Evolutionary conservation across 2,113 vertebrate species (phyloP).

Genomic region (Sciurus niger): DNA sequence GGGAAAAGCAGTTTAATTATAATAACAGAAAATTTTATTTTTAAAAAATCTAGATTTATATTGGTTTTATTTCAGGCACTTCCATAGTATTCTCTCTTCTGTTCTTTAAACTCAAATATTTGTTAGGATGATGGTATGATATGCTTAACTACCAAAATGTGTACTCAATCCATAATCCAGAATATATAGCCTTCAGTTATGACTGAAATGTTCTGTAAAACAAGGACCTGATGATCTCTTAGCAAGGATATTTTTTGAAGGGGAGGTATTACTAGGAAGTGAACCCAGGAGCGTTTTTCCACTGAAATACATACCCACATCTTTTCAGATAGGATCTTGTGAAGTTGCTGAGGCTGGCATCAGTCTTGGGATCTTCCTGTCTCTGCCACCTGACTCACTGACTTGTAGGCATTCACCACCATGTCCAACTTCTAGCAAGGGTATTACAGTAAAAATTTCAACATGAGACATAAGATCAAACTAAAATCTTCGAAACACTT

Average conservation of each 20-base stretch:
- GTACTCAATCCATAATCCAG: neutral
- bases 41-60: neutral
- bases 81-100: neutral
- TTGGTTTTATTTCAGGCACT: neutral
- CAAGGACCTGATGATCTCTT: neutral
- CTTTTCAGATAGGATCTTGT: too few species aligned
- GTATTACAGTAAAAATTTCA: neutral
- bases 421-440: neutral
- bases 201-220: neutral
- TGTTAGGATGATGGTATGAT: neutral
- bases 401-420: too few species aligned
- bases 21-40: neutral
- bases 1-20: neutral
- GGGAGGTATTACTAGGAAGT: too few species aligned
- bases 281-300: too few species aligned
- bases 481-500: neutral
- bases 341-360: too few species aligned
- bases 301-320: too few species aligned
- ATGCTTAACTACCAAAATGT: neutral
- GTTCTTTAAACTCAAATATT: neutral
- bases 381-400: too few species aligned
- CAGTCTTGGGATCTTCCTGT: too few species aligned
- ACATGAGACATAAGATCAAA: neutral
- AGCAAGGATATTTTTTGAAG: neutral
- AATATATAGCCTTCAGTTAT: neutral